These are phyloP conservation scores for Halisarca cf. caerulea DNA, from an alignment of 37 sponge, comb jelly and placozoan species.

Conservation along the genomic window DNA sequence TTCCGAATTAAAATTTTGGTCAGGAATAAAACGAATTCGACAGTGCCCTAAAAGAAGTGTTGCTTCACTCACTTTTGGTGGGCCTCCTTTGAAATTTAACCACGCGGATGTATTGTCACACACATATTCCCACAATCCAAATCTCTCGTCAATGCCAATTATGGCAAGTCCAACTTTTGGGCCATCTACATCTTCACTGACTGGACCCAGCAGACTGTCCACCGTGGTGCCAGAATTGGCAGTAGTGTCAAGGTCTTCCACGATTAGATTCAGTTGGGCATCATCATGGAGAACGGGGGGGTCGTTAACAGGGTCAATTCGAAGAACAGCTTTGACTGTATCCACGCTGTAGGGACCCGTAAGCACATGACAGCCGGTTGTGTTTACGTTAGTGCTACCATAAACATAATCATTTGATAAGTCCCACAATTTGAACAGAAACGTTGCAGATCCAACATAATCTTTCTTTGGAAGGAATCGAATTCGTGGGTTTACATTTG, in stretches of 20 bases:
- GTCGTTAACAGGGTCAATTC: conserved; percentile 82
- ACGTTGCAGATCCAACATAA: conserved; percentile 62
- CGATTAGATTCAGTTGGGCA: conserved; percentile 33
- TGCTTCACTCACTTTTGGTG: conserved; percentile 74
- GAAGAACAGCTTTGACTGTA: conserved; percentile 49
- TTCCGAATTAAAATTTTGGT: conserved; percentile 72
- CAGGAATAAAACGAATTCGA: conserved; percentile 72
- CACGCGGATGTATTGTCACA: conserved; percentile 60
- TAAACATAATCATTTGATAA: conserved; percentile 55
- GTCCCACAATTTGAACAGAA: conserved; percentile 83
- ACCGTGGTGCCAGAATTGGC: conserved; percentile 77
- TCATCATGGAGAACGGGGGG: conserved; percentile 60
- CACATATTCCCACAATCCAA: conserved; percentile 80
- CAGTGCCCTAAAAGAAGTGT: conserved; percentile 72
- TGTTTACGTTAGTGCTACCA: conserved; percentile 50
- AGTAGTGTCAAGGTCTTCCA: conserved; percentile 58
- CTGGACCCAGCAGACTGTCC: conserved; percentile 51
- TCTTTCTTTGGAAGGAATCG: conserved; percentile 71
- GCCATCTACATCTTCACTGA: conserved; percentile 71
- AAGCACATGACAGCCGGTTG: conserved; percentile 41
- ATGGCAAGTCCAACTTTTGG: conserved; percentile 74
- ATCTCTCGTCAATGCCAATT: conserved; percentile 72
- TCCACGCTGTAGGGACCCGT: conserved; percentile 74
- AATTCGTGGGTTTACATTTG: conserved; percentile 45
- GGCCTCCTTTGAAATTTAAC: conserved; percentile 73